These are phyloP conservation scores for Apamea epomidion DNA, from an alignment of 2,888 invertebrate species.

Conservation along the genomic window DNA sequence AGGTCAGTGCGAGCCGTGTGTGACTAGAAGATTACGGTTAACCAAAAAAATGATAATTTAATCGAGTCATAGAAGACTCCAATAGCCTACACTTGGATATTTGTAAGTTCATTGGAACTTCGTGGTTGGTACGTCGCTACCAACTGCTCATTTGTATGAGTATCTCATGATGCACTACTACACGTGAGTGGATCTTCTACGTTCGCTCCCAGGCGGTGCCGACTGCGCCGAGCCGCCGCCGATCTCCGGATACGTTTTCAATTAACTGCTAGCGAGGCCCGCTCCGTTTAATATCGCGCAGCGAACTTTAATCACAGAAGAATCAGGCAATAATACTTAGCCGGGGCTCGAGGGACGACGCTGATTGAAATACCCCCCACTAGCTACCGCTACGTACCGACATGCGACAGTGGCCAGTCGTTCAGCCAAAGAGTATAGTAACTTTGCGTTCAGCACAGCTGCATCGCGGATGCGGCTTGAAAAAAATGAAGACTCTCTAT, in stretches of 20 bases:
- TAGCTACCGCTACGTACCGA: constrained; percentile 14
- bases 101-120: neutral
- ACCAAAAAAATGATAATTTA: neutral
- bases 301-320: constrained; percentile 65
- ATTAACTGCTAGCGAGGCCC: constrained; percentile 58
- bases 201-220: neutral
- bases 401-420: too few species aligned
- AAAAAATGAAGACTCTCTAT: constrained; percentile 11
- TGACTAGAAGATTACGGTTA: neutral
- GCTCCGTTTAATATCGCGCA: constrained; percentile 61
- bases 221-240: constrained; percentile 11
- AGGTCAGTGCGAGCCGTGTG: neutral
- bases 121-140: neutral
- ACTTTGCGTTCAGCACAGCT: neutral
- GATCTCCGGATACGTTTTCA: constrained; percentile 64
- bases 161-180: neutral
- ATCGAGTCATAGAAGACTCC: neutral
- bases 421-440: too few species aligned
- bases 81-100: neutral
- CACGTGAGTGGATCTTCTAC: constrained; percentile 28
- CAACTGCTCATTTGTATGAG: too few species aligned
- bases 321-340: constrained; percentile 65
- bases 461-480: constrained; percentile 25
- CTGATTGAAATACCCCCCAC: constrained; percentile 64
- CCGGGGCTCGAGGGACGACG: constrained; percentile 50